These are phyloP conservation scores for Teleiodes luculella DNA, from an alignment of 2,888 invertebrate genomes.

Conservation along the genomic window DNA sequence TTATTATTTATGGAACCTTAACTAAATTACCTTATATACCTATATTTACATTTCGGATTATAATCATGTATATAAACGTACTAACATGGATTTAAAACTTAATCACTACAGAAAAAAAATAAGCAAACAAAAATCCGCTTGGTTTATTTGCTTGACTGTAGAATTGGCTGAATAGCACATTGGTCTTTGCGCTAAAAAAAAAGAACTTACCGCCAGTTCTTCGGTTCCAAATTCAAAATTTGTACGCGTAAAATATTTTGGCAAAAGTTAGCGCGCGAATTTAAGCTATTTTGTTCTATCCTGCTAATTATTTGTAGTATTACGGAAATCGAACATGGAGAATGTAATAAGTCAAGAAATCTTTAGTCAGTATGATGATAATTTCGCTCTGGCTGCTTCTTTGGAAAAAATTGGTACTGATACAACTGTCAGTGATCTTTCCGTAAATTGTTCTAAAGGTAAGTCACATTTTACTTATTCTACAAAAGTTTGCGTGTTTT, in stretches of 20 bases:
- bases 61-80: no score
- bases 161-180: not conserved
- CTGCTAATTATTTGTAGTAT: conserved; percentile 20
- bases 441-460: not conserved
- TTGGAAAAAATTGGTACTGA: conserved; percentile 16
- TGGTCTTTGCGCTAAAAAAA: not conserved
- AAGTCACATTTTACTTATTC: not conserved
- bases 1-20: no score
- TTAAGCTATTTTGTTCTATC: conserved; percentile 1
- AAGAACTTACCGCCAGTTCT: not conserved
- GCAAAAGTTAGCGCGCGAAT: not conserved
- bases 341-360: conserved; percentile 36
- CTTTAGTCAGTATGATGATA: conserved; percentile 46
- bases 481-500: not conserved
- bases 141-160: not conserved
- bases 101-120: no score
- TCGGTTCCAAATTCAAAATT: conserved; percentile 24
- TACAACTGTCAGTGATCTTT: not conserved
- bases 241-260: conserved; percentile 10
- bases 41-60: no score
- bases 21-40: no score
- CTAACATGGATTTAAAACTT: no score
- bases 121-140: not conserved
- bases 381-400: conserved; percentile 36
- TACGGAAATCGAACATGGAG: conserved; percentile 11